Conservation (phyloP, 1,140 invertebrate species). For the Halictus rubicundus region DNA sequence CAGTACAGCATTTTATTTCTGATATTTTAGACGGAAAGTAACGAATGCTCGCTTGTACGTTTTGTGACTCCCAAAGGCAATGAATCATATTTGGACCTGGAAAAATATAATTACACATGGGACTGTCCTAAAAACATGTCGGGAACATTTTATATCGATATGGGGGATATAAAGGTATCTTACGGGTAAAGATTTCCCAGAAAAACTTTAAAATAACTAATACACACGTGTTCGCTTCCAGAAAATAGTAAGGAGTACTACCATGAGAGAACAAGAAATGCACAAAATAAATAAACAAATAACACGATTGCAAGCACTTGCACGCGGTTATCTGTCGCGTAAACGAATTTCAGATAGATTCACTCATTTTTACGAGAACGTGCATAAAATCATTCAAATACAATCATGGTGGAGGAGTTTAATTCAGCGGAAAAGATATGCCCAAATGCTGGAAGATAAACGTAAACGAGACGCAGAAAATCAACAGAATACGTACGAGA, state of each 20-base stretch:
- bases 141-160: constrained; percentile 68
- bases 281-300: constrained; percentile 69
- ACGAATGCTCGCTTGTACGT: constrained; percentile 66
- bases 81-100: constrained; percentile 74
- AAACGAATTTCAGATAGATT: constrained; percentile 79
- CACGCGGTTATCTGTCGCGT: constrained; percentile 84
- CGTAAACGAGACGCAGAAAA: constrained; percentile 70
- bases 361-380: constrained; percentile 80
- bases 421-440: constrained; percentile 80
- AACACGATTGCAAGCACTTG: constrained; percentile 83
- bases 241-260: constrained; percentile 48
- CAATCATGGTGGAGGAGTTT: constrained; percentile 86
- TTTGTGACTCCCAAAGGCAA: constrained; percentile 69
- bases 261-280: constrained; percentile 75
- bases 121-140: constrained; percentile 67
- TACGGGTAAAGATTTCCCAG: neutral
- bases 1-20: neutral
- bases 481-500: constrained; percentile 31
- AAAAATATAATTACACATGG: constrained; percentile 73
- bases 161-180: constrained; percentile 71
- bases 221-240: neutral
- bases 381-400: constrained; percentile 82
- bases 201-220: neutral
- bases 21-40: constrained; percentile 61
- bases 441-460: constrained; percentile 77